Percentiles rank a stretch among this genome's conserved stretches.
phyloP scores from a whole-genome alignment of 92 coral and sea anemone genomes.

The Zoanthus sociatus region DNA sequence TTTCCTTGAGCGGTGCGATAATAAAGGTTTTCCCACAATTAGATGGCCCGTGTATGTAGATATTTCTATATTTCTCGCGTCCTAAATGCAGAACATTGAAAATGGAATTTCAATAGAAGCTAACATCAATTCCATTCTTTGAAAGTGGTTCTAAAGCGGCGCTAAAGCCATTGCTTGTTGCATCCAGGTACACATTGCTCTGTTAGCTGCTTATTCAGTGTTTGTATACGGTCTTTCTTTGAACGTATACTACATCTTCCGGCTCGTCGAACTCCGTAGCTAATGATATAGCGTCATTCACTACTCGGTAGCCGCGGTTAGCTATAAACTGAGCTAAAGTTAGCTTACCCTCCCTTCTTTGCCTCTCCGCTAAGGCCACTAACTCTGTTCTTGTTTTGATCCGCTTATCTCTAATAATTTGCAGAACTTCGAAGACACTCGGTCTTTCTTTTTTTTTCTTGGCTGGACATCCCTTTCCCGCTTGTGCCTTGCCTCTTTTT shows the following conservation, averaged over 20 bases:
- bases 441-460: not conserved
- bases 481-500: too few species aligned
- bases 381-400: conserved; percentile 41
- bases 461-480: too few species aligned
- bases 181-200: not conserved
- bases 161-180: not conserved
- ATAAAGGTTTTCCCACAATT: conserved; percentile 57
- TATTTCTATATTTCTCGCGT: conserved; percentile 57
- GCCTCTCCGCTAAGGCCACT: conserved; percentile 29
- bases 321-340: conserved; percentile 45
- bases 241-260: not conserved
- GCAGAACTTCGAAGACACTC: conserved; percentile 38
- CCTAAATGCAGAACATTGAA: conserved; percentile 29
- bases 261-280: conserved; percentile 34
- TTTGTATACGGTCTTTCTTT: not conserved
- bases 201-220: too few species aligned
- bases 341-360: conserved; percentile 43
- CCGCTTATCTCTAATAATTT: conserved; percentile 34
- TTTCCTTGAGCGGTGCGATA: conserved; percentile 3
- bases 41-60: conserved; percentile 54
- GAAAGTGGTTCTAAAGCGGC: not conserved
- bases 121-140: not conserved
- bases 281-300: not conserved
- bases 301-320: conserved; percentile 35
- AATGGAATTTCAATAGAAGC: not conserved